Evolutionary conservation across 1,140 invertebrate species (phyloP).

Genomic region (Ceratoteleas bidentatus): DNA sequence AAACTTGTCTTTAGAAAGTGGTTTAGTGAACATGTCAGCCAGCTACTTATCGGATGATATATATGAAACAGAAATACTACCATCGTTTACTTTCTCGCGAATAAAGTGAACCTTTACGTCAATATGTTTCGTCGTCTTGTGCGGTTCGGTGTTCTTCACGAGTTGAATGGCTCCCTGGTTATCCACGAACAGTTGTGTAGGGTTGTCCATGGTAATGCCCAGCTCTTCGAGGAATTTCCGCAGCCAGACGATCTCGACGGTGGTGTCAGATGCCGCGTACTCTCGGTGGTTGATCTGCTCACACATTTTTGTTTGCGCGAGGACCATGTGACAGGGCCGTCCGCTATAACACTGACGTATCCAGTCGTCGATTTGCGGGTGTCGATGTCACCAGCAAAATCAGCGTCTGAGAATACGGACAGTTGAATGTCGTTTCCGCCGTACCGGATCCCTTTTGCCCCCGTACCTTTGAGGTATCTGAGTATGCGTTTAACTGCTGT

Average conservation of each 20-base stretch:
- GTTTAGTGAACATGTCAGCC: constrained; percentile 70
- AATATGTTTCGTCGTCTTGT: constrained; percentile 70
- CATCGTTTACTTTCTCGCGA: constrained; percentile 54
- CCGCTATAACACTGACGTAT: constrained; percentile 41
- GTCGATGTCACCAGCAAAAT: constrained; percentile 74
- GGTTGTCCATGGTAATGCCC: not conserved
- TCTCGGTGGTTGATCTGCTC: constrained; percentile 27
- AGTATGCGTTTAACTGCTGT: constrained; percentile 45
- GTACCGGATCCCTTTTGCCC: constrained; percentile 65
- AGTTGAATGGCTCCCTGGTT: constrained; percentile 75
- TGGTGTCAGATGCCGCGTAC: constrained; percentile 16
- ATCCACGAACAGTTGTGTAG: constrained; percentile 55
- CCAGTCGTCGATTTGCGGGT: constrained; percentile 38
- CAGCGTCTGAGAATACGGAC: constrained; percentile 78
- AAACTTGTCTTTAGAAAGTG: constrained; percentile 18
- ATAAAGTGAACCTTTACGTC: constrained; percentile 67
- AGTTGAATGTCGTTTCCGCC: constrained; percentile 71
- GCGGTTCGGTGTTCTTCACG: constrained; percentile 71
- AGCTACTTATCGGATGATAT: constrained; percentile 50
- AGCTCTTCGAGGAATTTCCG: constrained; percentile 5
- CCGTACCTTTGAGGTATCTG: constrained; percentile 55
- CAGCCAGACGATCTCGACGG: constrained; percentile 11
- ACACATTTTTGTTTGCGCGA: constrained; percentile 6
- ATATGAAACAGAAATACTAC: constrained; percentile 48
- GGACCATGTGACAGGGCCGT: constrained; percentile 15